These are phyloP conservation scores for Triplophysa yarkandensis DNA, from an alignment of 2,797 vertebrate genomes.

Conservation along the genomic window DNA sequence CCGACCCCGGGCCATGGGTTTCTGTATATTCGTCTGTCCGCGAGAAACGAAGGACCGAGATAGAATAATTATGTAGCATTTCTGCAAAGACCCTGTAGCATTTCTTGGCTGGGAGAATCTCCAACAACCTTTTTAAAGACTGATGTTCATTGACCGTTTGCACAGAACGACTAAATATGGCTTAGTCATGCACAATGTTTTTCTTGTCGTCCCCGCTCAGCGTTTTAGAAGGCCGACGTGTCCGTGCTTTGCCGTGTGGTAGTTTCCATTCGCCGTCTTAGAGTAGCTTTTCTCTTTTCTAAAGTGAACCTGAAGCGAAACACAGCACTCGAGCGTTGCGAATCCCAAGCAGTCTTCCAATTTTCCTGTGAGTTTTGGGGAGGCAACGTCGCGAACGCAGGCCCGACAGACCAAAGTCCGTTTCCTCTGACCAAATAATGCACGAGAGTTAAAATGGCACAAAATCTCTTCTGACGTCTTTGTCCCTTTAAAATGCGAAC, in stretches of 20 bases:
- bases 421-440: conserved; percentile 64
- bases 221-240: conserved; percentile 39
- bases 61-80: conserved; percentile 80
- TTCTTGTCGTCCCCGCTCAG: conserved; percentile 38
- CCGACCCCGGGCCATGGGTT: conserved; percentile 53
- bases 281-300: conserved; percentile 32
- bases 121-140: conserved; percentile 61
- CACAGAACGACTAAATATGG: conserved; percentile 69
- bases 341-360: conserved; percentile 75
- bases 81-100: conserved; percentile 84
- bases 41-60: conserved; percentile 68
- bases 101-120: conserved; percentile 77
- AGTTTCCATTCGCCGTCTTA: conserved; percentile 30
- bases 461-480: conserved; percentile 2
- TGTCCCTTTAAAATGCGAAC: conserved; percentile 44
- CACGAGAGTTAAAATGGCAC: conserved; percentile 54
- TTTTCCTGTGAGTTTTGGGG: conserved; percentile 63
- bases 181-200: conserved; percentile 62
- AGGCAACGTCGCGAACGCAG: conserved; percentile 64
- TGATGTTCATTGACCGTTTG: conserved; percentile 63
- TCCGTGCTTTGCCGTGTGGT: conserved; percentile 45
- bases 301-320: conserved; percentile 23
- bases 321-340: conserved; percentile 48
- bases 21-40: conserved; percentile 55
- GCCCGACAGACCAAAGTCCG: conserved; percentile 60